Percentiles rank a stretch among this genome's conserved stretches.
Evolutionary conservation across 2,113 vertebrate genomes (phyloP).

Genomic region (Plecotus auritus): DNA sequence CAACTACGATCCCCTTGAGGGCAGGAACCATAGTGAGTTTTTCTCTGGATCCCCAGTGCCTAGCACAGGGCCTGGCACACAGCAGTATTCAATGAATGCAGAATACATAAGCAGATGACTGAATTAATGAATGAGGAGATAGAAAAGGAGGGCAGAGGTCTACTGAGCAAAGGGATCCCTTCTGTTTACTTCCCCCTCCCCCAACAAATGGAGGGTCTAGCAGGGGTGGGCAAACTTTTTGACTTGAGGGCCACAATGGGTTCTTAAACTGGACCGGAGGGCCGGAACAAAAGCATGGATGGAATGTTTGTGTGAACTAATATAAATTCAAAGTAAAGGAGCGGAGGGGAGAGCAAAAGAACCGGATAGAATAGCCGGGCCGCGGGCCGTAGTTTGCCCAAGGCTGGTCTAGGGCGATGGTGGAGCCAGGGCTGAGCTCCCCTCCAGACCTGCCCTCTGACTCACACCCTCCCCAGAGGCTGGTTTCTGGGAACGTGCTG

Average conservation of each 20-base stretch:
- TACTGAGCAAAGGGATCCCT: neutral
- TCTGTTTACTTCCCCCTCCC: neutral
- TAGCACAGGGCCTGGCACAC: neutral
- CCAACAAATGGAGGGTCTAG: neutral
- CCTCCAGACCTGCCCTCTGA: neutral
- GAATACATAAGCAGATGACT: neutral
- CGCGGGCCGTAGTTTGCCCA: too few species aligned
- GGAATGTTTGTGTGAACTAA: too few species aligned
- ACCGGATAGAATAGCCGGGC: too few species aligned
- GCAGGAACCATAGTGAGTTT: neutral
- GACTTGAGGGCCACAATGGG: too few species aligned
- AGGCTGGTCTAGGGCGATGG: fast-evolving
- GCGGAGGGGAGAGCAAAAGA: too few species aligned
- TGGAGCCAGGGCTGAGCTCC: neutral
- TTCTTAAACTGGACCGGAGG: too few species aligned
- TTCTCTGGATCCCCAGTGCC: neutral
- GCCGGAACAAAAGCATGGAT: too few species aligned
- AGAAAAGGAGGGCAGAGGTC: neutral
- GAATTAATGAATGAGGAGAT: neutral
- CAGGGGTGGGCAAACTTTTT: too few species aligned
- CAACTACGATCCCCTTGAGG: neutral
- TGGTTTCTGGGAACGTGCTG: neutral
- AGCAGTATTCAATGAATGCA: neutral
- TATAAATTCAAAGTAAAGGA: too few species aligned
- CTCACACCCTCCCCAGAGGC: neutral